Percentiles rank a stretch among this genome's conserved stretches.
Evolutionary conservation across 2,888 invertebrate genomes (phyloP).

Genomic region (Drosophila acutilabella): DNA sequence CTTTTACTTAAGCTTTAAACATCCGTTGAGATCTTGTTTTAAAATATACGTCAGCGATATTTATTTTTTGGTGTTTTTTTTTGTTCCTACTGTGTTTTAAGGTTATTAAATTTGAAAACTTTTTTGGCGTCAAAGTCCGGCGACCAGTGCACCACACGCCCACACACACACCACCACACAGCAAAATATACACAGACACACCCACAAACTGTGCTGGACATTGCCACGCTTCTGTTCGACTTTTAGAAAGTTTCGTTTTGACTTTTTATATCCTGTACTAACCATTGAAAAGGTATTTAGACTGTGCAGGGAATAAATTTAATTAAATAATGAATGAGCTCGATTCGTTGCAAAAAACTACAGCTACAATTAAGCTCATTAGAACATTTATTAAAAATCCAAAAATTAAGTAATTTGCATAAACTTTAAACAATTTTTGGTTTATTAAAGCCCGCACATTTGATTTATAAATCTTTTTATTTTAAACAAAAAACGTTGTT

Average conservation of each 20-base stretch:
- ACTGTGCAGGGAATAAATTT: no score
- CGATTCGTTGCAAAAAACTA: no score
- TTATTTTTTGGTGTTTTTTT: slow-evolving; percentile 1
- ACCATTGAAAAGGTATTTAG: background rate
- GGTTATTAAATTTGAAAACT: slow-evolving; percentile 79
- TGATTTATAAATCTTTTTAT: no score
- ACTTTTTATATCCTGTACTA: slow-evolving; percentile 32
- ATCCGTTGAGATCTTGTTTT: slow-evolving; percentile 32
- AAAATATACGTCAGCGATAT: slow-evolving; percentile 30
- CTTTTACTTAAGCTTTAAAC: slow-evolving; percentile 14
- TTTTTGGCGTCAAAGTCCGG: slow-evolving; percentile 69
- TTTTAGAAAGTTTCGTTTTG: slow-evolving; percentile 50
- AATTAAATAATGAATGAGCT: no score
- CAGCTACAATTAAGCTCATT: no score
- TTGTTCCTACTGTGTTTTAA: slow-evolving; percentile 57
- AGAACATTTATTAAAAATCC: no score
- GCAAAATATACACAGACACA: slow-evolving; percentile 1
- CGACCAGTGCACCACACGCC: slow-evolving; percentile 29
- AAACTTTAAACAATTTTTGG: no score
- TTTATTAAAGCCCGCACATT: no score
- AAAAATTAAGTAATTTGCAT: background rate
- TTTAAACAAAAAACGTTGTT: no score
- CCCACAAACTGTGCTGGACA: slow-evolving; percentile 13
- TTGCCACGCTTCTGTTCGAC: slow-evolving; percentile 42
- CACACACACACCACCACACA: slow-evolving; percentile 20